These are phyloP conservation scores for Hyppa rectilinea DNA, from an alignment of 2,888 invertebrate genomes.

Conservation along the genomic window DNA sequence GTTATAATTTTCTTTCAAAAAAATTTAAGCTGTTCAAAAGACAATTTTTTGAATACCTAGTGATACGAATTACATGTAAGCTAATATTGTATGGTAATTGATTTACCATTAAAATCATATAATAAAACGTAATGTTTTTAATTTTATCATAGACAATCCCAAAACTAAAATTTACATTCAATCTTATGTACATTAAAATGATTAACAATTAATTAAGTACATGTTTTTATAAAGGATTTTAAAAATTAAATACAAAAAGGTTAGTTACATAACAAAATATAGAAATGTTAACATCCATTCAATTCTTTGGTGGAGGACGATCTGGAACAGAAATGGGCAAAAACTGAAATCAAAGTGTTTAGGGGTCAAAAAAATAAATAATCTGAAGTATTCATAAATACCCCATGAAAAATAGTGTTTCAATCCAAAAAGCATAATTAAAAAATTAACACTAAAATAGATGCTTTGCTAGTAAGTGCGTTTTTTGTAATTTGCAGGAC, in stretches of 20 bases:
- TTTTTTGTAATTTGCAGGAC: too few species aligned
- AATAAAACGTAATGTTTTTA: constrained; percentile 57
- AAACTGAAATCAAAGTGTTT: not conserved
- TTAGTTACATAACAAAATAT: constrained; percentile 7
- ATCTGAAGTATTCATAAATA: not conserved
- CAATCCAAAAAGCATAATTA: not conserved
- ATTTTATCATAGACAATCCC: constrained; percentile 25
- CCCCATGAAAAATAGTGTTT: not conserved
- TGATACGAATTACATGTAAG: constrained; percentile 70
- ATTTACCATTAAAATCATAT: constrained; percentile 75
- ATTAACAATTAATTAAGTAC: constrained; percentile 33
- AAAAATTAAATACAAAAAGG: constrained; percentile 11
- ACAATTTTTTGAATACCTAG: constrained; percentile 70
- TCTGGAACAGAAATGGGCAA: constrained; percentile 49
- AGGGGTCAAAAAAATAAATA: not conserved
- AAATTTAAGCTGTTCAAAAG: constrained; percentile 64
- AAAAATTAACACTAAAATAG: not conserved
- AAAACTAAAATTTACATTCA: constrained; percentile 41
- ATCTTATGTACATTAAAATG: constrained; percentile 35
- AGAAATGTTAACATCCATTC: constrained; percentile 20
- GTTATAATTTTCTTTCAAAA: constrained; percentile 51
- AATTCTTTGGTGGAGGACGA: constrained; percentile 28
- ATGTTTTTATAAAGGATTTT: constrained; percentile 14
- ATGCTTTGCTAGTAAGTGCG: too few species aligned
- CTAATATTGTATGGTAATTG: constrained; percentile 75